phyloP scores from a whole-genome alignment of 2,797 vertebrate species.

The Jordanella pulchra region DNA sequence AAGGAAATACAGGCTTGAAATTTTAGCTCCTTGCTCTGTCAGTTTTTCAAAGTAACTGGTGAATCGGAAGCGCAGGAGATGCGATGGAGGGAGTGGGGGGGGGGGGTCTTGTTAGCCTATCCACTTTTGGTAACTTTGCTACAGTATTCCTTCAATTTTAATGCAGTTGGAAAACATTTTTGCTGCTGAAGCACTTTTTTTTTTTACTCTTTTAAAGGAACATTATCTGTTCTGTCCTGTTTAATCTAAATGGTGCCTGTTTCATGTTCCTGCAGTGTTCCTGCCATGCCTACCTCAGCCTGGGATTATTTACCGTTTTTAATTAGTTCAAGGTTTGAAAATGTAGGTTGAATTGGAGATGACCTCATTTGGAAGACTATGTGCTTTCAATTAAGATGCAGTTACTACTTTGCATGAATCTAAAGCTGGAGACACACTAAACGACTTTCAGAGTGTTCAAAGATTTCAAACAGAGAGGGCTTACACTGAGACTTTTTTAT shows the following conservation, averaged over 20 bases:
- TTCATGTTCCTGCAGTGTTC: slow-evolving; percentile 63
- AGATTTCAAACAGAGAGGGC: slow-evolving; percentile 15
- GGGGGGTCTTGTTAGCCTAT: slow-evolving; percentile 22
- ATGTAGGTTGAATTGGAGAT: slow-evolving; percentile 79
- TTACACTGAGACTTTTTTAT: background rate
- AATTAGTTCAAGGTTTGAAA: slow-evolving; percentile 79
- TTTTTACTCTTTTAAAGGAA: slow-evolving; percentile 27
- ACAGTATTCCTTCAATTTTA: slow-evolving; percentile 57
- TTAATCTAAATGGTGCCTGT: slow-evolving; percentile 64
- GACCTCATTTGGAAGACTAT: slow-evolving; percentile 79
- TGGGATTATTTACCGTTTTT: slow-evolving; percentile 79
- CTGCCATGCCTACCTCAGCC: slow-evolving; percentile 24
- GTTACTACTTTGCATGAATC: slow-evolving; percentile 71
- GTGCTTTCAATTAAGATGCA: slow-evolving; percentile 79
- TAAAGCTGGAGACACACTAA: slow-evolving; percentile 21
- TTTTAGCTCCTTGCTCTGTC: slow-evolving; percentile 48
- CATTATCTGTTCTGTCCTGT: slow-evolving; percentile 59
- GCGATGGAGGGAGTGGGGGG: background rate
- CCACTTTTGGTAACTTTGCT: slow-evolving; percentile 42
- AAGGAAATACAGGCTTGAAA: slow-evolving; percentile 41
- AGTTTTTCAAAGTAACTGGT: slow-evolving; percentile 38
- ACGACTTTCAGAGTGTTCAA: slow-evolving; percentile 7
- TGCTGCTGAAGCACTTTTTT: slow-evolving; percentile 56
- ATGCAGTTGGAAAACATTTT: slow-evolving; percentile 54
- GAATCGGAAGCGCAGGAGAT: slow-evolving; percentile 22